Base-by-base conservation (phyloP, 2,113 vertebrate genomes). In the Oryzias javanicus region DNA sequence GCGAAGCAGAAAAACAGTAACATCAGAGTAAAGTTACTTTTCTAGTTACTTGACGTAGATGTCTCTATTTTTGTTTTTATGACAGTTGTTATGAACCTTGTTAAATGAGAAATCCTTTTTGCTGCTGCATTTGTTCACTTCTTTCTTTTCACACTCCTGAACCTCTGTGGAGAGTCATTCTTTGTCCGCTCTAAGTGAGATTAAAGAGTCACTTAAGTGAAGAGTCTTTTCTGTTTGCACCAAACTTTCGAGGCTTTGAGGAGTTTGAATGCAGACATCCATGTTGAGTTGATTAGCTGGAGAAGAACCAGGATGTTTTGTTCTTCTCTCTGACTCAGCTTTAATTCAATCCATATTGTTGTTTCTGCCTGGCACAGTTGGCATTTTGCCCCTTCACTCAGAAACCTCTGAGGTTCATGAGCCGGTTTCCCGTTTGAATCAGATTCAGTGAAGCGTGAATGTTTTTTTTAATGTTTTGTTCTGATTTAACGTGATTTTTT, bases 311-410 rank as follows among this genome's bases (percentile, higher is more conserved):
- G 49, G 45, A 7, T 72, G 68, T 75, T 6, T 76, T 91, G 87
- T 15, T 54, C 55, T 64, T 62, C 63, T 85, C 76, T 73, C 77
- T 87, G 86, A 86, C 85, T 89, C 81, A 42, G 57, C 76, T 76
- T 77, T 89, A 88, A 92, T 91, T 91, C 89, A 93, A 92, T 86
- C 86, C 86, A 88, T 67, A 87, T 85, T 90, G 47, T 62, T 76
- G 78, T 82, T 50, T 29, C 60, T 71, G 60, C 24, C 64, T 82
- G 74, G 74, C 75, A 55, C 81, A 82, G 76, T 80, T 76, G 86
- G 86, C 80, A 74, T 1, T 14, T 55, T 54, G 14, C 25, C 52
- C 20, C 68, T 29, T 64, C 55, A 73, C 57, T 59, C 55, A 73
- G 67, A 64, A 78, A 64, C 65, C 49, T 25, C 70, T 63, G 57